Evolutionary conservation across 2,888 invertebrate genomes (phyloP).

Genomic region (Aproaerema taeniolella): DNA sequence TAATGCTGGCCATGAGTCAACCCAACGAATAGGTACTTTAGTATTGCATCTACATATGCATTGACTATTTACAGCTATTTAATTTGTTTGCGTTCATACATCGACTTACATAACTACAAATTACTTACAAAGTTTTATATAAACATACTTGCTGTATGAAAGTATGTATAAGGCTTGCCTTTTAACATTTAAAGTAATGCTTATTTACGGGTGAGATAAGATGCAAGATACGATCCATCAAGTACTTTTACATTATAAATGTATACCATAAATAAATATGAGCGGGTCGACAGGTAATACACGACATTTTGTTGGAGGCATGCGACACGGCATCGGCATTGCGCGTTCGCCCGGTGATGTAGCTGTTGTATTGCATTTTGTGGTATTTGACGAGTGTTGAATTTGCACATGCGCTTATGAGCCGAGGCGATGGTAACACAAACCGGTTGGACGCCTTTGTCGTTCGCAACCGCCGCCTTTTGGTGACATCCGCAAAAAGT

Average conservation of each 20-base stretch:
- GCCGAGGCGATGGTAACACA: conserved; percentile 55
- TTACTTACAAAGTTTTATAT: no score
- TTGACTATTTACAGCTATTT: conserved; percentile 7
- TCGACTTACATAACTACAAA: no score
- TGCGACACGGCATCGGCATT: no score
- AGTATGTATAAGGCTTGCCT: background rate
- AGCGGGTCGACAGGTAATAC: conserved; percentile 27
- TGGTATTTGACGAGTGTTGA: conserved; percentile 69
- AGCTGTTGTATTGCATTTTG: conserved; percentile 51
- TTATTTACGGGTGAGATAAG: conserved; percentile 3
- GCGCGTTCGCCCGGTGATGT: conserved; percentile 25
- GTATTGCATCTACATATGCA: conserved; percentile 24
- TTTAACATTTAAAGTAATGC: no score
- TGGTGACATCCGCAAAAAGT: conserved; percentile 74
- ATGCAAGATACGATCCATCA: conserved; percentile 23
- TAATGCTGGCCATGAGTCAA: conserved; percentile 50
- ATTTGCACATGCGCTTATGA: conserved; percentile 70
- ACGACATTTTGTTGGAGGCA: conserved; percentile 31
- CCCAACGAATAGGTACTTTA: conserved; percentile 29
- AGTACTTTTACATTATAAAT: conserved; percentile 24
- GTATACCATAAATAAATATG: conserved; percentile 27
- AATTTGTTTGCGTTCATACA: background rate
- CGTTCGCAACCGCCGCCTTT: conserved; percentile 56
- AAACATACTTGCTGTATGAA: no score
- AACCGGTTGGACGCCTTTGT: conserved; percentile 73